phyloP scores from a whole-genome alignment of 2,888 invertebrate genomes.

The Adela reaumurella region DNA sequence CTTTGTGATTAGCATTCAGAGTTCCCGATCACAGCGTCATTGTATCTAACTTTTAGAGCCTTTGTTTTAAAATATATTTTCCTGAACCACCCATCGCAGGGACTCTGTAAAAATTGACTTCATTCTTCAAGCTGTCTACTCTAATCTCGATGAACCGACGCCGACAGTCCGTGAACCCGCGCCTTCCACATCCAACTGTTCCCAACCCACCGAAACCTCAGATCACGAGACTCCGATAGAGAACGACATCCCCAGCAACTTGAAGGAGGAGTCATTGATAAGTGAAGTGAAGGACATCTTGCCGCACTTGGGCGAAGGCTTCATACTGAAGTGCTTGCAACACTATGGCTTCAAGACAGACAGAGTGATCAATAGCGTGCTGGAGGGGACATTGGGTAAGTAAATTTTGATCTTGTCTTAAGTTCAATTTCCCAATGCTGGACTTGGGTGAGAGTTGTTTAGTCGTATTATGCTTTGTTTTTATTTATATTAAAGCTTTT shows the following conservation, averaged over 20 bases:
- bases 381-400: constrained; percentile 64
- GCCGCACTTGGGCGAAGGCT: constrained; percentile 77
- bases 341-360: constrained; percentile 73
- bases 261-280: constrained; percentile 50
- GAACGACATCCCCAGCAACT: constrained; percentile 35
- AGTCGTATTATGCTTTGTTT: background rate
- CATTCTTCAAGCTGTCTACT: constrained; percentile 49
- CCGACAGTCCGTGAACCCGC: constrained; percentile 17
- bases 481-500: background rate
- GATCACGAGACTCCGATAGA: constrained; percentile 10
- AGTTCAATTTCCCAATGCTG: no score
- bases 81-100: constrained; percentile 23
- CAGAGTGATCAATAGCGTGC: constrained; percentile 75
- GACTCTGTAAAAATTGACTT: constrained; percentile 55
- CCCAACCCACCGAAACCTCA: background rate
- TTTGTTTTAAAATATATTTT: constrained; percentile 13
- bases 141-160: constrained; percentile 36
- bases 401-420: constrained; percentile 10
- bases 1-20: no score
- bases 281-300: constrained; percentile 71
- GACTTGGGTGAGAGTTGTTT: constrained; percentile 22
- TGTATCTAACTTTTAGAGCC: no score
- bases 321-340: constrained; percentile 69
- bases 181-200: constrained; percentile 23
- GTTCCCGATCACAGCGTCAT: no score